Evolutionary conservation across 1,140 invertebrate species (phyloP), one percentile per base, ranked within the genome.

Genomic region (Zaprionus davidi): DNA sequence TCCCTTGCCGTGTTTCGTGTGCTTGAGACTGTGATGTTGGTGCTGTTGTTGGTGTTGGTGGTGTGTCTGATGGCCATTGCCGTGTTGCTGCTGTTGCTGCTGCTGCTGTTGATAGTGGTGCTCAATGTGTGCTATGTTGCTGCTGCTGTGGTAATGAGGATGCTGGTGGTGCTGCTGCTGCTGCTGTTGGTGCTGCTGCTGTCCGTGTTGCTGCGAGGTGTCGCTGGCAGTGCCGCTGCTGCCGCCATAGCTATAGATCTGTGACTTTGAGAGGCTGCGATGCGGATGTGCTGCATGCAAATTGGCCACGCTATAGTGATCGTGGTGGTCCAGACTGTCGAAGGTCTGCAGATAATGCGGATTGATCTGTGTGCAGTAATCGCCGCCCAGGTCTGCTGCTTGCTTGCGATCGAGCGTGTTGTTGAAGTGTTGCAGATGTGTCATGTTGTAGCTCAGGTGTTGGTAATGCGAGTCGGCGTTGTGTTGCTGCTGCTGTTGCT

Each of bases 281-380:
- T 91, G 62, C 44, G 82, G 75, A 58, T 58, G 65, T 11, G 31
- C 31, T 11, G 76, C 74, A 56, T 91, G 90, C 62, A 90, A 71
- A 60, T 83, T 91, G 58, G 84, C 82, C 56, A 90, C 91, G 38
- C 79, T 90, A 36, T 92, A 92, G 58, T 87, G 85, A 58, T 92
- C 91, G 53, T 82, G 85, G 57, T 46, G 41, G 17, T 92, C 91
- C n/a, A 92, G 64, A 36, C 88, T 92, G 44, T 92, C 91, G 24
- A 92, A 92, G 0, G 91, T 88, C 65, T 92, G 91, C 62, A 92
- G 71, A 80, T 92, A 92, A 44, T 92, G 91, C 12, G 91, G 82
- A 77, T 88, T 92, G 38, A 92, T 82, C 76, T 92, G 90, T 22
- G 91, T 92, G 70, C 85, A 92, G 46, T 92, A 79, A 34, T 83